These are phyloP conservation scores for Epistrophe eligans DNA, from an alignment of 2,888 invertebrate species.

Conservation along the genomic window DNA sequence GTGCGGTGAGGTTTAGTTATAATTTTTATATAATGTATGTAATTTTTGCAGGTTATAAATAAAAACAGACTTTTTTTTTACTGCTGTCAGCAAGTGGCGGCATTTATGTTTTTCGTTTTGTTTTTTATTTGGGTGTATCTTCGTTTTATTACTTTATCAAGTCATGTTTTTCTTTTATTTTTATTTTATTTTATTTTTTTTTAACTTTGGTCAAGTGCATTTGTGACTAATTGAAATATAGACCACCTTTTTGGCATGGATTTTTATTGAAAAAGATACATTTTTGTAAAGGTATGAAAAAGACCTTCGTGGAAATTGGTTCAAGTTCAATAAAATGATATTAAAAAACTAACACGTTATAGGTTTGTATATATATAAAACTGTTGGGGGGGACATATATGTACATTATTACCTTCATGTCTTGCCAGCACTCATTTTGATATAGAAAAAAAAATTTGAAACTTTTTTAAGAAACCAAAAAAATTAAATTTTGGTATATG, in stretches of 20 bases:
- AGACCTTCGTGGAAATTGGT: neutral
- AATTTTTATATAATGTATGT: constrained; percentile 32
- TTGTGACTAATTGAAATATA: constrained; percentile 68
- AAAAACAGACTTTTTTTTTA: constrained; percentile 53
- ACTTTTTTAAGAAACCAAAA: too few relatives aligned
- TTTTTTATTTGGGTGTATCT: constrained; percentile 25
- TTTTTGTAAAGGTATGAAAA: neutral
- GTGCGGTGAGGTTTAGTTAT: constrained; percentile 65
- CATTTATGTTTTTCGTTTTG: constrained; percentile 32
- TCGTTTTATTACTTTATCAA: neutral
- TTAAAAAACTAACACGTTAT: too few relatives aligned
- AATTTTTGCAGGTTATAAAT: constrained; percentile 70
- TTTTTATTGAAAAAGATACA: neutral
- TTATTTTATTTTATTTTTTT: too few relatives aligned
- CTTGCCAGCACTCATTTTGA: too few relatives aligned
- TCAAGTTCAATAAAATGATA: neutral
- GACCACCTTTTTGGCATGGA: constrained; percentile 48
- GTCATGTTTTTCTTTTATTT: too few relatives aligned
- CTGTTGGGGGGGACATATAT: too few relatives aligned
- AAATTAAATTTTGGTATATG: too few relatives aligned
- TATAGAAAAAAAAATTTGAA: too few relatives aligned
- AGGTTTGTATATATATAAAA: too few relatives aligned
- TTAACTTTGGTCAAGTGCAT: neutral
- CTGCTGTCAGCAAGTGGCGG: constrained; percentile 71
- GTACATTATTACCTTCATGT: too few relatives aligned